These are phyloP conservation scores for Rhagoletis pomonella DNA, from an alignment of 1,140 invertebrate species.

Conservation along the genomic window DNA sequence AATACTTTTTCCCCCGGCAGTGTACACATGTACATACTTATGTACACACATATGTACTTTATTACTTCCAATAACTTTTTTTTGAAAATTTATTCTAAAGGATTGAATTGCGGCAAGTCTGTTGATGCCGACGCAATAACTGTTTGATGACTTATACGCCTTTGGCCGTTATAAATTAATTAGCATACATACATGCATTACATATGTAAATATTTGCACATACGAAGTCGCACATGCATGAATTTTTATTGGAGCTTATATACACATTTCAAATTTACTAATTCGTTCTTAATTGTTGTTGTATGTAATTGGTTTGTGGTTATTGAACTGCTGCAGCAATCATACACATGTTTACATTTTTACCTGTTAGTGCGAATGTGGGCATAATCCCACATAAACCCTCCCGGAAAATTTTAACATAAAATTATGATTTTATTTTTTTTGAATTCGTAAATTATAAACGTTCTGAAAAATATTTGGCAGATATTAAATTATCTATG, in stretches of 20 bases:
- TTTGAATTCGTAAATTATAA: not conserved
- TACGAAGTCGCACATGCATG: not conserved
- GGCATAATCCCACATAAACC: not conserved
- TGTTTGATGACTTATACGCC: not conserved
- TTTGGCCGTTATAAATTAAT: constrained; percentile 15
- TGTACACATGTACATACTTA: too few relatives aligned
- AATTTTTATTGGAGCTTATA: not conserved
- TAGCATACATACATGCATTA: constrained; percentile 8
- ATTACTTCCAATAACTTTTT: not conserved
- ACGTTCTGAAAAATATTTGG: too few relatives aligned
- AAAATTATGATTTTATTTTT: not conserved
- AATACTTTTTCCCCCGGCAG: too few relatives aligned
- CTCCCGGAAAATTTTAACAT: not conserved
- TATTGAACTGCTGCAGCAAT: constrained; percentile 18
- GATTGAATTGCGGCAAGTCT: not conserved
- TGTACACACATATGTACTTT: too few relatives aligned
- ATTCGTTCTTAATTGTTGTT: constrained; percentile 12
- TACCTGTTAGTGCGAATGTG: not conserved
- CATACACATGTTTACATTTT: not conserved
- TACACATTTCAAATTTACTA: not conserved
- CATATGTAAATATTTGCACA: not conserved
- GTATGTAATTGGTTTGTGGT: not conserved
- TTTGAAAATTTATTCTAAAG: not conserved
- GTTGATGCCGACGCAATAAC: not conserved
- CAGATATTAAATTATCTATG: too few relatives aligned